Evolutionary conservation across 2,797 vertebrate species (phyloP).

Genomic region (Amphiprion clarkii): DNA sequence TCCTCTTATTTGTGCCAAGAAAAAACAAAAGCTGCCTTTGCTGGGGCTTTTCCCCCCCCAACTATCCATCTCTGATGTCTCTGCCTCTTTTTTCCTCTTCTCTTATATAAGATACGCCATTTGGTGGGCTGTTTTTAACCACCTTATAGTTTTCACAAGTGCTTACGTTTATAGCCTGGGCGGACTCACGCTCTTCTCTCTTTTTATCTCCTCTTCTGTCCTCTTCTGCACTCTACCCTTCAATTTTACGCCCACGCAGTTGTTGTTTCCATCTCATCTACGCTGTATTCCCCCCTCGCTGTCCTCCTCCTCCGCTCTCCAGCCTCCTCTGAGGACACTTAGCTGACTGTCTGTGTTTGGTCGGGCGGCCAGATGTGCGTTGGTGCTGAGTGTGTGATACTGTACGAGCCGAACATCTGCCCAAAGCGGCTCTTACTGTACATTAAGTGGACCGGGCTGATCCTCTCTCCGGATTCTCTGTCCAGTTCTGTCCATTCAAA

Average conservation of each 20-base stretch:
- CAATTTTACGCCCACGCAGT: constrained; percentile 66
- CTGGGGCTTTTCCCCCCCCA: constrained; percentile 24
- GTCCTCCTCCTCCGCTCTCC: constrained; percentile 6
- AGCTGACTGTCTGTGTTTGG: constrained; percentile 1
- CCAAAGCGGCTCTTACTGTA: constrained; percentile 53
- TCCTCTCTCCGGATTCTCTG: constrained; percentile 1
- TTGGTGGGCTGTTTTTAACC: constrained; percentile 37
- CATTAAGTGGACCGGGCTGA: constrained; percentile 47
- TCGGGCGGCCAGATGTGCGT: constrained; percentile 58
- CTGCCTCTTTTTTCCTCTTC: constrained; percentile 32
- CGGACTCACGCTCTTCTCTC: constrained; percentile 41
- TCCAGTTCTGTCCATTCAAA: constrained; percentile 1
- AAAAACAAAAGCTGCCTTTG: constrained; percentile 8
- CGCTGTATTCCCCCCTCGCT: constrained; percentile 16
- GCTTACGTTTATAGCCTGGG: constrained; percentile 50
- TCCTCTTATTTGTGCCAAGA: constrained; percentile 10
- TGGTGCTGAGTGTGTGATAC: constrained; percentile 30
- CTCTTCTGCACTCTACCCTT: constrained; percentile 61
- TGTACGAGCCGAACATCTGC: constrained; percentile 62
- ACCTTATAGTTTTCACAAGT: constrained; percentile 40
- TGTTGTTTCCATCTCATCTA: constrained; percentile 49
- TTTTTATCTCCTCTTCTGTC: constrained; percentile 52
- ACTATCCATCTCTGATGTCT: constrained; percentile 14
- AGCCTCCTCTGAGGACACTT: constrained; percentile 31
- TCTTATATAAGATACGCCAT: constrained; percentile 53